These are phyloP conservation scores for Galeopterus variegatus DNA, from an alignment of 2,113 vertebrate genomes.

Conservation along the genomic window DNA sequence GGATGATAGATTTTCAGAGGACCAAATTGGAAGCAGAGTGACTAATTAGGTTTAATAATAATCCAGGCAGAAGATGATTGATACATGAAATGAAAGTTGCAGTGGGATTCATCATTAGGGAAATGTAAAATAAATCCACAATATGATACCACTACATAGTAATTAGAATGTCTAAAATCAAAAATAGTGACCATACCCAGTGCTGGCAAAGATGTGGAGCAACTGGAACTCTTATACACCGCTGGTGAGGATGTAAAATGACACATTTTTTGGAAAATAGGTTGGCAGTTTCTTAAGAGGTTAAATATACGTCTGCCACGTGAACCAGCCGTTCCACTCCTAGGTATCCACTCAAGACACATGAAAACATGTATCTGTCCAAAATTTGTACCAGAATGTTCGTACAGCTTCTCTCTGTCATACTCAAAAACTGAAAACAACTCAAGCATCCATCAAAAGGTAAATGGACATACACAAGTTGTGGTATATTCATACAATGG, in stretches of 20 bases:
- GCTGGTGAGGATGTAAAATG: background rate
- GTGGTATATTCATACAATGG: background rate
- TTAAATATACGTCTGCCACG: background rate
- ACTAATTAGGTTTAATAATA: background rate
- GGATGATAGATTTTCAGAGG: conserved; percentile 34
- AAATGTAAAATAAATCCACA: conserved; percentile 40
- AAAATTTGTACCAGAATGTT: background rate
- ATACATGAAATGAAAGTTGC: background rate
- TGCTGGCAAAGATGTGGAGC: background rate
- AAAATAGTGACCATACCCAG: background rate
- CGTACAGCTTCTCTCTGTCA: background rate
- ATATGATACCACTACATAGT: too few species aligned
- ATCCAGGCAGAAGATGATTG: background rate
- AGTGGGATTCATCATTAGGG: background rate
- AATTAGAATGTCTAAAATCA: conserved; percentile 11
- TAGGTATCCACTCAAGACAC: background rate
- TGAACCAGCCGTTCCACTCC: background rate
- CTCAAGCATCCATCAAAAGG: background rate
- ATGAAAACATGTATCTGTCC: background rate
- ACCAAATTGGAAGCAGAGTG: background rate
- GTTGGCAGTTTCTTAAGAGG: background rate
- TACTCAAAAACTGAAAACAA: background rate
- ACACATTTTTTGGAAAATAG: background rate
- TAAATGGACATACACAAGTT: background rate
- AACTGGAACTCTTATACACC: background rate